These are phyloP conservation scores for Protosalanx chinensis DNA, from an alignment of 2,797 vertebrate species.

Conservation along the genomic window DNA sequence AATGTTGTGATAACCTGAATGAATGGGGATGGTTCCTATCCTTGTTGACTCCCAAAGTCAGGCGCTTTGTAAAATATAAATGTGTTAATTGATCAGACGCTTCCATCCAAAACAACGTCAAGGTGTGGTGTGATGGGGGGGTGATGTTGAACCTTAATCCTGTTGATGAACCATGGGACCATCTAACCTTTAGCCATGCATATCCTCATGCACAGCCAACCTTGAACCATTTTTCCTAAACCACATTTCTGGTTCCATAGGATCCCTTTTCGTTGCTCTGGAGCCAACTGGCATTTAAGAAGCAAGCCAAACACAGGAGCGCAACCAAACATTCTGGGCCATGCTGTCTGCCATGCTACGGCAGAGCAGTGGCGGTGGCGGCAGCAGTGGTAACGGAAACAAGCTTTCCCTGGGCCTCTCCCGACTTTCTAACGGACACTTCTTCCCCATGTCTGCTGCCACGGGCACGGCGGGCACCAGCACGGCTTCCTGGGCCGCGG, in stretches of 20 bases:
- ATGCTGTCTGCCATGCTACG: constrained; percentile 80
- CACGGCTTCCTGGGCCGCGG: constrained; percentile 67
- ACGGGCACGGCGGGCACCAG: constrained; percentile 39
- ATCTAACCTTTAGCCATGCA: too few relatives aligned
- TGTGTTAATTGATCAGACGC: too few relatives aligned
- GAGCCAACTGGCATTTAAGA: constrained; percentile 46
- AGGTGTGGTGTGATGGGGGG: too few relatives aligned
- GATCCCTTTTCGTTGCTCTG: constrained; percentile 40
- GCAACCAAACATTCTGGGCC: neutral
- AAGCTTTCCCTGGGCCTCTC: constrained; percentile 80
- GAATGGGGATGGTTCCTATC: too few relatives aligned
- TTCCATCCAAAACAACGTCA: too few relatives aligned
- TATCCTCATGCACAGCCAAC: neutral
- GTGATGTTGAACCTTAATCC: too few relatives aligned
- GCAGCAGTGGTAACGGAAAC: constrained; percentile 59
- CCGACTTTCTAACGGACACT: constrained; percentile 76
- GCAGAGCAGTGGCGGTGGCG: constrained; percentile 69
- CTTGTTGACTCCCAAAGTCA: too few relatives aligned
- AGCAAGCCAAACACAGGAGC: constrained; percentile 34
- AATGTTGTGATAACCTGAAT: too few relatives aligned
- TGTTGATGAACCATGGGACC: too few relatives aligned
- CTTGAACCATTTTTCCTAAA: neutral
- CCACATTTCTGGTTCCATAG: constrained; percentile 39
- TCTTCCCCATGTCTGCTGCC: constrained; percentile 63
- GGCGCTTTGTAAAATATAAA: too few relatives aligned